Percentiles rank a stretch among this genome's conserved stretches.
phyloP scores from a whole-genome alignment of 2,113 vertebrate genomes.

The Litocranius walleri region DNA sequence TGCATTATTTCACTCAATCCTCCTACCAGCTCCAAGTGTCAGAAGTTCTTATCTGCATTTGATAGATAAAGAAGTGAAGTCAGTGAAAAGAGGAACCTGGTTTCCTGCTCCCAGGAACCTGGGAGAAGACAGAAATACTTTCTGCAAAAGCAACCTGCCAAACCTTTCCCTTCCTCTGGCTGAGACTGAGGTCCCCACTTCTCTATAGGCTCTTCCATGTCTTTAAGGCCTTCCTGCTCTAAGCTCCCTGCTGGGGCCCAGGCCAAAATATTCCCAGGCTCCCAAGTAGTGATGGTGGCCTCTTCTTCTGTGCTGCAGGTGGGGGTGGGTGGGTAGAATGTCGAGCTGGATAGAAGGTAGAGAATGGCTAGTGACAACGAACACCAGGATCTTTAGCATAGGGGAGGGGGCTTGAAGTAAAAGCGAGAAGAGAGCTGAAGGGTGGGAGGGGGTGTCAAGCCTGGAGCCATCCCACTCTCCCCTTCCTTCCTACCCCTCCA shows the following conservation, averaged over 20 bases:
- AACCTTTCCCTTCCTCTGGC: background rate
- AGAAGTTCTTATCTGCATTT: background rate
- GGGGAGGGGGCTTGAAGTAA: background rate
- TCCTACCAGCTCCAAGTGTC: background rate
- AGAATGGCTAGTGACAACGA: background rate
- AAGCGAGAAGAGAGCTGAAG: background rate
- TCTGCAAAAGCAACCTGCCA: background rate
- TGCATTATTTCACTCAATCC: background rate
- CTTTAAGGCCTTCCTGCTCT: background rate
- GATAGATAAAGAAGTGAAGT: conserved; percentile 4
- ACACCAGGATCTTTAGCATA: background rate
- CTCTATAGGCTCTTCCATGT: background rate
- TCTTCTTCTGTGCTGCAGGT: background rate
- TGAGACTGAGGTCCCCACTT: background rate
- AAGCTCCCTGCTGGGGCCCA: background rate
- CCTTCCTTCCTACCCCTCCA: background rate
- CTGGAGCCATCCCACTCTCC: background rate
- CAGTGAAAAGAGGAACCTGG: background rate
- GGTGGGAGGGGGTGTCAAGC: background rate
- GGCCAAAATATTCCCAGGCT: background rate
- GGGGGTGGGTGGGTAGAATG: fast-evolving
- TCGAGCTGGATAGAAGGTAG: background rate
- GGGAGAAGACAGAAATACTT: background rate
- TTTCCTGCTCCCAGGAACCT: background rate
- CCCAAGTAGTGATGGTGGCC: background rate